Evolutionary conservation across 2,888 invertebrate species (phyloP).

Genomic region (Amiota mariae): DNA sequence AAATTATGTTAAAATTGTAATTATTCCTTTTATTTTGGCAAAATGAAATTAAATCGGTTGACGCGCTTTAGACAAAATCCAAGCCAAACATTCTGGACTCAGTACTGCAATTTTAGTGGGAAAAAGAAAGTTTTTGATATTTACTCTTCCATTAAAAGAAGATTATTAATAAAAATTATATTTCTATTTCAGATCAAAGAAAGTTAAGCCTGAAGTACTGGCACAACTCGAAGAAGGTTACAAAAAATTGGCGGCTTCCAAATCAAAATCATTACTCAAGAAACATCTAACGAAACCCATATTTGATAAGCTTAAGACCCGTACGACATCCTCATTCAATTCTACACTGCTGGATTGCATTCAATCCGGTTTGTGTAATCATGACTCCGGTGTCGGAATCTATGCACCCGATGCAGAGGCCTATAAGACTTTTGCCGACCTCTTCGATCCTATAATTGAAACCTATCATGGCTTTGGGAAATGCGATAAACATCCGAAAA

Average conservation of each 20-base stretch:
- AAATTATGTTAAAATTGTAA: no score
- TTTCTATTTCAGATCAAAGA: neutral
- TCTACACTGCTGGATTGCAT: conserved; percentile 94
- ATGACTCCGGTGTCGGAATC: conserved; percentile 95
- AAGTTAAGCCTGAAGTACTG: conserved; percentile 87
- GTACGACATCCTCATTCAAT: conserved; percentile 89
- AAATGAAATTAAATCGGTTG: no score
- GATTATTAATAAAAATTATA: no score
- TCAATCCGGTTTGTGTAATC: conserved; percentile 96
- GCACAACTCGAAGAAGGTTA: conserved; percentile 92
- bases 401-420: conserved; percentile 98
- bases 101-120: no score
- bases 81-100: no score
- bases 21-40: no score
- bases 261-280: conserved; percentile 96
- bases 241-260: conserved; percentile 86
- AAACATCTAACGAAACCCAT: conserved; percentile 92
- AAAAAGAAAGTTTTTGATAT: no score
- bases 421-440: conserved; percentile 90
- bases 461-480: conserved; percentile 98
- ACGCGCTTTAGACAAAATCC: no score
- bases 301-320: conserved; percentile 90
- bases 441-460: conserved; percentile 98
- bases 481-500: conserved; percentile 91
- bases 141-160: no score